These are phyloP conservation scores for Candoia aspera DNA, from an alignment of 2,113 vertebrate species.

Conservation along the genomic window DNA sequence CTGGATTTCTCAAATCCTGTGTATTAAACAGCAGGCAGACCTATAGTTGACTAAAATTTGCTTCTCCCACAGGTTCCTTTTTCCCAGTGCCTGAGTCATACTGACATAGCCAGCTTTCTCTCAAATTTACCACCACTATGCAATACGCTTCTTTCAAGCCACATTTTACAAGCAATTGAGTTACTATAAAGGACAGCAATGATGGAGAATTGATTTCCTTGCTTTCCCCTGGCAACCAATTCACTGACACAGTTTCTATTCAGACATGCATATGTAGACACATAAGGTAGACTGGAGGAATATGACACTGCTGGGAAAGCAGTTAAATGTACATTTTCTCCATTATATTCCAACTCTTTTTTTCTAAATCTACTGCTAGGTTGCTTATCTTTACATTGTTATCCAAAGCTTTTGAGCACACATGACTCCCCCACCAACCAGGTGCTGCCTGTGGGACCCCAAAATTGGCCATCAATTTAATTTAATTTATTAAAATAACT, in stretches of 20 bases:
- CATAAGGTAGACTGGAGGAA: slow-evolving; percentile 28
- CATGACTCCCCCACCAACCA: no score
- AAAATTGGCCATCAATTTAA: no score
- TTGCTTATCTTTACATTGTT: neutral
- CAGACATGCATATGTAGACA: neutral
- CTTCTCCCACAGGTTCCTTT: neutral
- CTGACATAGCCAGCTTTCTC: neutral
- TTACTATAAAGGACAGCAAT: slow-evolving; percentile 29
- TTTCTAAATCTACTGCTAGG: neutral
- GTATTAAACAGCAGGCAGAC: no score
- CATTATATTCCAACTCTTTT: neutral
- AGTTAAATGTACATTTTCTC: slow-evolving; percentile 23
- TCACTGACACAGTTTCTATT: neutral
- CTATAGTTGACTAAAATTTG: slow-evolving; percentile 10
- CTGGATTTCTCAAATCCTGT: neutral
- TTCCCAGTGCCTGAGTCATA: neutral
- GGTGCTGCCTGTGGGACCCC: no score
- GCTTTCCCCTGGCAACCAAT: slow-evolving; percentile 18
- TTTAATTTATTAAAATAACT: no score
- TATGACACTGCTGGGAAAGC: slow-evolving; percentile 15
- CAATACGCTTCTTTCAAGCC: neutral
- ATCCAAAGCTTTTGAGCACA: no score
- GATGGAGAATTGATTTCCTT: slow-evolving; percentile 17
- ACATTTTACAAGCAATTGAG: slow-evolving; percentile 8
- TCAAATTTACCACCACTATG: neutral